phyloP scores from a whole-genome alignment of 2,888 invertebrate species.

The Sarcophaga variegata region DNA sequence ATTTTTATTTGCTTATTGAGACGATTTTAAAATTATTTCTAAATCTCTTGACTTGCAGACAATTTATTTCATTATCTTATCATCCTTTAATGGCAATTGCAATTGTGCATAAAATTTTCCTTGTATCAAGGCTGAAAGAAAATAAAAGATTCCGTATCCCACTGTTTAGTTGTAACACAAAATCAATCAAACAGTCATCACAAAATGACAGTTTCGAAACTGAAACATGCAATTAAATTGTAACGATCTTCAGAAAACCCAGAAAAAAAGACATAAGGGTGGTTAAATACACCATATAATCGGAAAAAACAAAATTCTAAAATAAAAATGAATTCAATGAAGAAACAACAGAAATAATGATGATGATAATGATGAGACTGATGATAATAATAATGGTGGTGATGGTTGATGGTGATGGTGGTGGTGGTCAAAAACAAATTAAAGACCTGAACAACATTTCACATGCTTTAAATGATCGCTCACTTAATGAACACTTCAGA shows the following conservation, averaged over 20 bases:
- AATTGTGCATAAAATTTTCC: conserved; percentile 9
- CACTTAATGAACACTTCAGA: conserved; percentile 54
- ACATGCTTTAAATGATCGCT: conserved; percentile 7
- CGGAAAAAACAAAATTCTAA: conserved; percentile 15
- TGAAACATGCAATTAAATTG: conserved; percentile 56
- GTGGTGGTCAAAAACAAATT: conserved; percentile 56
- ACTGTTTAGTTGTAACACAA: conserved; percentile 51
- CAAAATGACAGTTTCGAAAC: conserved; percentile 59
- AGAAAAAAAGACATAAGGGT: conserved; percentile 50
- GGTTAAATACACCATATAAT: conserved; percentile 7
- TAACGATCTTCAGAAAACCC: conserved; percentile 30
- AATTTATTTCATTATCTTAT: no score
- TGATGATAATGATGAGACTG: conserved; percentile 30
- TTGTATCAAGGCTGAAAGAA: not conserved
- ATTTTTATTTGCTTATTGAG: no score
- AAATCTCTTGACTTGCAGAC: no score
- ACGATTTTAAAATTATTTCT: no score
- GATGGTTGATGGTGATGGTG: conserved; percentile 24
- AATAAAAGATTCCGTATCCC: conserved; percentile 17
- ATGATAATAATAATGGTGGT: conserved; percentile 35
- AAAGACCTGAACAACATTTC: conserved; percentile 33
- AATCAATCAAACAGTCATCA: conserved; percentile 64
- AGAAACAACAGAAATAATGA: conserved; percentile 21
- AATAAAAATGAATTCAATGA: conserved; percentile 25
- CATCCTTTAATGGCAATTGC: not conserved